Conservation (phyloP, 2,113 vertebrate genomes). For the Tamias sibiricus region DNA sequence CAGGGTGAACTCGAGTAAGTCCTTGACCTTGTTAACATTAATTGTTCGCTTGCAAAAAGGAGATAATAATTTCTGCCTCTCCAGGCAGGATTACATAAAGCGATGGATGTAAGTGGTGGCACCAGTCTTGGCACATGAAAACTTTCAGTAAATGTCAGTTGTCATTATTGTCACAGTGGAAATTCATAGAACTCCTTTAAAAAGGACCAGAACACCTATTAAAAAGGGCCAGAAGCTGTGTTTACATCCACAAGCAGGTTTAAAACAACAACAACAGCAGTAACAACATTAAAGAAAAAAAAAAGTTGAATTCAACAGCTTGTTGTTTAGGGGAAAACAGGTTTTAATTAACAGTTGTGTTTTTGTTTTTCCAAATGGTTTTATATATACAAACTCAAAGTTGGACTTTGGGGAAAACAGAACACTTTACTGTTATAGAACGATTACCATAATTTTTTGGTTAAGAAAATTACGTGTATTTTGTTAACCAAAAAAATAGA, state of each 20-base stretch:
- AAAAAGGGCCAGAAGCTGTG: background rate
- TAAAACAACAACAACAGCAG: background rate
- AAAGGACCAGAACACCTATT: background rate
- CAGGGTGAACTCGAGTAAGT: background rate
- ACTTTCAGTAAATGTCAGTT: background rate
- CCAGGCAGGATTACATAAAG: background rate
- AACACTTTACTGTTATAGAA: conserved; percentile 39
- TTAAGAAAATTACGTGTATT: conserved; percentile 62
- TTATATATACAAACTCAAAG: conserved; percentile 55
- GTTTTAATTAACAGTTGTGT: conserved; percentile 66
- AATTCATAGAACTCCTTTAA: background rate
- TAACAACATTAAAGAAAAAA: background rate
- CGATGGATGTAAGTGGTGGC: background rate
- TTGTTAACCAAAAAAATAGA: conserved; percentile 50
- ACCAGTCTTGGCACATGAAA: background rate
- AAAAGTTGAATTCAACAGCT: conserved; percentile 18
- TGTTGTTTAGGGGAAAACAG: background rate
- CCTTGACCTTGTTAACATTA: background rate
- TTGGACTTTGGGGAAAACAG: conserved; percentile 57
- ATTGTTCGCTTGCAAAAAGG: conserved; percentile 24
- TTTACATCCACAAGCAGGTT: background rate
- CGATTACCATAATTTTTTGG: conserved; percentile 50
- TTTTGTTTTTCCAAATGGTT: conserved; percentile 65
- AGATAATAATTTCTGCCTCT: conserved; percentile 10
- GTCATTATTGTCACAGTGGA: background rate